Conservation (phyloP, 2,888 invertebrate genomes). For the Oscheius sp. region DNA sequence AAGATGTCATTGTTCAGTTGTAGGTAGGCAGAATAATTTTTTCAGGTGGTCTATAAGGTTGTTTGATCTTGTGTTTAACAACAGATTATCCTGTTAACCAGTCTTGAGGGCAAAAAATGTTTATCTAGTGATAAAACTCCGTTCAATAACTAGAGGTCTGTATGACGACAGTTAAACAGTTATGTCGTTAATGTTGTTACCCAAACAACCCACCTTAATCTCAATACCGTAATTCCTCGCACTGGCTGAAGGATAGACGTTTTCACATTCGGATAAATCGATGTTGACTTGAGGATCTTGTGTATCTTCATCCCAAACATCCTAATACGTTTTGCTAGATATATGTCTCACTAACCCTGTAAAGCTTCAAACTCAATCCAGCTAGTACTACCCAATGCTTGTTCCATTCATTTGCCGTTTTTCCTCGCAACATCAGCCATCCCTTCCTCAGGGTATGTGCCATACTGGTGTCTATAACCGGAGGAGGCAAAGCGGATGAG, state of each 20-base stretch:
- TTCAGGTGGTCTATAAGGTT: no score
- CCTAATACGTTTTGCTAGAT: constrained; percentile 27
- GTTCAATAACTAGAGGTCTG: no score
- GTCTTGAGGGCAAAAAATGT: no score
- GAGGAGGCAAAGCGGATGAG: no score
- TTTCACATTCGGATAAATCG: constrained; percentile 67
- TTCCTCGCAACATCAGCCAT: constrained; percentile 69
- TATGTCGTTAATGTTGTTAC: no score
- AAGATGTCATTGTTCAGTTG: no score
- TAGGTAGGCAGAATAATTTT: no score
- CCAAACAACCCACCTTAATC: constrained; percentile 63
- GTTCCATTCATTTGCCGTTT: constrained; percentile 66
- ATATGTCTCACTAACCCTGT: constrained; percentile 45
- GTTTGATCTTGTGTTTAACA: no score
- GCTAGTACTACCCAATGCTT: constrained; percentile 70
- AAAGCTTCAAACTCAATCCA: constrained; percentile 65
- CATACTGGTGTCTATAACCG: constrained; percentile 62
- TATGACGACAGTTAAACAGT: no score
- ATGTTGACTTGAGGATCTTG: constrained; percentile 61
- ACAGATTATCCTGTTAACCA: no score
- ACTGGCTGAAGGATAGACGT: constrained; percentile 66
- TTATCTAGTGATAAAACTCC: no score
- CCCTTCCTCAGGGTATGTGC: constrained; percentile 69
- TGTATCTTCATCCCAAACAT: constrained; percentile 69
- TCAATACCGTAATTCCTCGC: constrained; percentile 69